Evolutionary conservation across 2,797 vertebrate genomes (phyloP).

Genomic region (Sebastes cheni): DNA sequence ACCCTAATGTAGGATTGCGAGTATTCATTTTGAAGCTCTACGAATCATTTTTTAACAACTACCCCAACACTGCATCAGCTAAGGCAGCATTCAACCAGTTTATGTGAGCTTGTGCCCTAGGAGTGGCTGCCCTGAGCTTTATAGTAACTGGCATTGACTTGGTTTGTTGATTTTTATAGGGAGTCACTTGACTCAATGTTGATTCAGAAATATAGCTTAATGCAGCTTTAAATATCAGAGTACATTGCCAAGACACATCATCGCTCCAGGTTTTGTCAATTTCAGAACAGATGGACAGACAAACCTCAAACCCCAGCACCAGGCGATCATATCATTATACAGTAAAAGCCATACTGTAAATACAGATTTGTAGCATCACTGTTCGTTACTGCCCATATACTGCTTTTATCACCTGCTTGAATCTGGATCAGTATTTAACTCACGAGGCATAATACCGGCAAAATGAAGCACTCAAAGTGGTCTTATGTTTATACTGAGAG

Average conservation of each 20-base stretch:
- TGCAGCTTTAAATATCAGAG: slow-evolving; percentile 40
- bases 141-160: slow-evolving; percentile 36
- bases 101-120: slow-evolving; percentile 12
- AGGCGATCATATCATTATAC: slow-evolving; percentile 1
- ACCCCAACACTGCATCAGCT: slow-evolving; percentile 9
- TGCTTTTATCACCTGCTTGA: slow-evolving; percentile 24
- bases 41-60: neutral
- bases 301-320: slow-evolving; percentile 2
- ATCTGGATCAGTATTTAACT: slow-evolving; percentile 29
- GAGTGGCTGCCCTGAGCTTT: slow-evolving; percentile 24
- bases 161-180: slow-evolving; percentile 59
- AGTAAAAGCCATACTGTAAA: slow-evolving; percentile 32
- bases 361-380: slow-evolving; percentile 37
- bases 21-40: neutral
- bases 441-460: neutral
- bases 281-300: slow-evolving; percentile 26
- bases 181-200: slow-evolving; percentile 30
- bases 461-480: slow-evolving; percentile 19
- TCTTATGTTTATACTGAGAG: slow-evolving; percentile 18
- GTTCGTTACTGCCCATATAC: neutral
- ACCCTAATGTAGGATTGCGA: neutral
- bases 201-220: slow-evolving; percentile 48
- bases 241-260: slow-evolving; percentile 22
- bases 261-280: slow-evolving; percentile 30
- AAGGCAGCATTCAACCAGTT: slow-evolving; percentile 7